Base-by-base conservation (phyloP, 2,797 vertebrate species). In the Mus spretus region DNA sequence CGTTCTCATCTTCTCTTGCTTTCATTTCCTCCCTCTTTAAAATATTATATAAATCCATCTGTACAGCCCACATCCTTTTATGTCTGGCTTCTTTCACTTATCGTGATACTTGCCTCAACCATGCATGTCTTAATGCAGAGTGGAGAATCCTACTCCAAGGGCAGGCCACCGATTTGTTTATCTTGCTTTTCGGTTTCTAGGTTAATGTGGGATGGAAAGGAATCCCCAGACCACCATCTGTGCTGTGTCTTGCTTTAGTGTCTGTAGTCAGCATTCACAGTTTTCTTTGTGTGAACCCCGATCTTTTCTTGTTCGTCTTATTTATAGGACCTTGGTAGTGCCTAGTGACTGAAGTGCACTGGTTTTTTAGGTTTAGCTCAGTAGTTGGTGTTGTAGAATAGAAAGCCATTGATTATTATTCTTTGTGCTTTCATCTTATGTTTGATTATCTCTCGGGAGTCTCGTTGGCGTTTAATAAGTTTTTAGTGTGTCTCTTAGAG, bases 291-390 rank as follows among this genome's bases (percentile, higher is more conserved):
- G 79, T 70, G 83, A 57, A 31, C 28, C 50, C 19, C 20, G 70
- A 4, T 65, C 55, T 91, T 65, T 53, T 57, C 57, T 82, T 78
- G 20, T 37, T 84, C 28, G 5, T 10, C 79, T 86, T 93, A 67
- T 94, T 95, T 94, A 82, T 89, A 91, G 79, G 91, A 96, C 85
- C 9, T 74, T 84, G 67, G 37, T 83, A 78, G 50, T 80, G 86
- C 82, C 61, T 70, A 59, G 9, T 88, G 80, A 55, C 24, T 28
- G 40, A 89, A 89, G 90, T 70, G 24, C 37, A 67, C 70, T 92
- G 15, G 86, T 93, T 93, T 95, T 57, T 79, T 75, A 53, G 61
- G 85, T 50, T 92, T 83, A 88, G 72, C 17, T 95, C 81, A 83
- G 4, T 85, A 67, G 24, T 50, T 63, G 44, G 19, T 87, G 57